Evolutionary conservation across 2,888 invertebrate species (phyloP).

Genomic region (Ganaspis brasiliensis): DNA sequence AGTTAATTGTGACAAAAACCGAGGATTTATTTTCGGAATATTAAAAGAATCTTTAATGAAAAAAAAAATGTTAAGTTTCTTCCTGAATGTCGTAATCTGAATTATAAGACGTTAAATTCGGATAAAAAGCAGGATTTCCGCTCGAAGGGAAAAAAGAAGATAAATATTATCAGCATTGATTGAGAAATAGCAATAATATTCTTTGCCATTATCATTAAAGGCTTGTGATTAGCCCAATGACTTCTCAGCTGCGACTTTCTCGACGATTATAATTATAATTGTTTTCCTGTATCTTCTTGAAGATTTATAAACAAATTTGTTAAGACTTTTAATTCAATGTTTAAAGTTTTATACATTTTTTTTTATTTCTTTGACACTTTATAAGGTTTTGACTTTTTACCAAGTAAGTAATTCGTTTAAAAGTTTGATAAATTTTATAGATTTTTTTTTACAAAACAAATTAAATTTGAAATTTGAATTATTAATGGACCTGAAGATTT

Average conservation of each 20-base stretch:
- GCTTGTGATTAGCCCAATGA: constrained; percentile 15
- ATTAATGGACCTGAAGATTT: too few species aligned
- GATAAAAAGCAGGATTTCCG: constrained; percentile 2
- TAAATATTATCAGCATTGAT: background rate
- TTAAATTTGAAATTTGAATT: too few species aligned
- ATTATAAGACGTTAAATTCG: background rate
- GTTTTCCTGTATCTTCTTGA: background rate
- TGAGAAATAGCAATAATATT: background rate
- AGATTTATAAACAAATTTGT: background rate
- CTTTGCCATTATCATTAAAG: constrained; percentile 10
- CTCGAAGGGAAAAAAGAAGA: background rate
- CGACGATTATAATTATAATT: constrained; percentile 18
- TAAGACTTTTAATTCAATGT: too few species aligned
- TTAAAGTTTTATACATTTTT: background rate
- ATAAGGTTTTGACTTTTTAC: too few species aligned
- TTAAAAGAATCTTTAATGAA: background rate
- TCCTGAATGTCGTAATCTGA: background rate
- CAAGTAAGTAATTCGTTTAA: too few species aligned
- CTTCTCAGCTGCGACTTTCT: constrained; percentile 32
- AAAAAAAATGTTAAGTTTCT: background rate
- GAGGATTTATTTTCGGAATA: too few species aligned
- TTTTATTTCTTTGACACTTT: too few species aligned
- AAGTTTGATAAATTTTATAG: too few species aligned
- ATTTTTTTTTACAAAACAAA: too few species aligned
- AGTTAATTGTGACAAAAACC: too few species aligned